Conservation (phyloP, 2,113 vertebrate genomes). For the Pardalotus punctatus region DNA sequence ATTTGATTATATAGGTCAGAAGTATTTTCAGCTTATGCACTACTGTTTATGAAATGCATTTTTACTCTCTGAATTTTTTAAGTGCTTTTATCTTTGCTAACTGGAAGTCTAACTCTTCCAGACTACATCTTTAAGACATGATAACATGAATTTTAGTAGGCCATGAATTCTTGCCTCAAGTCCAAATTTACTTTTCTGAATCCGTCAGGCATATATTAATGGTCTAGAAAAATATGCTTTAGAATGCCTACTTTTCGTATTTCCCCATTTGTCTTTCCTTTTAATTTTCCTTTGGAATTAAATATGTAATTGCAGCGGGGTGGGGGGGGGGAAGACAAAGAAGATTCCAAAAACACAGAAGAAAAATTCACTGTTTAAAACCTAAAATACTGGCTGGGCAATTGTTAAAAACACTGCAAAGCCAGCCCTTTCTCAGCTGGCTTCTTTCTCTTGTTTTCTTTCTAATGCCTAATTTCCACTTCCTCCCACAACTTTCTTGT, state of each 20-base stretch:
- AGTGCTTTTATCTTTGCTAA: background rate
- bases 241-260: background rate
- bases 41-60: background rate
- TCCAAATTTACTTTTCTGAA: background rate
- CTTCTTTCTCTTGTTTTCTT: background rate
- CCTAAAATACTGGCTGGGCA: background rate
- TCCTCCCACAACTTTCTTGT: background rate
- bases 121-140: background rate
- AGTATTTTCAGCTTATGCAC: background rate
- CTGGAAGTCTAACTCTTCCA: background rate
- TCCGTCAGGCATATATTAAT: background rate
- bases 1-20: background rate
- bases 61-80: background rate
- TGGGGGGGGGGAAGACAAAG: background rate
- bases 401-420: background rate
- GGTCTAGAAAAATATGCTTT: background rate
- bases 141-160: background rate
- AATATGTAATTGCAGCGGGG: background rate
- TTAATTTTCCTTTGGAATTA: background rate
- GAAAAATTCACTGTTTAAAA: background rate
- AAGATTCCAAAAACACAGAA: background rate
- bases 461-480: background rate
- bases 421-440: background rate
- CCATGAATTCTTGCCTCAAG: background rate
- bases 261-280: background rate